Evolutionary conservation across 2,113 vertebrate genomes (phyloP), one percentile per base, ranked within the genome.

Genomic region (Axis porcinus): DNA sequence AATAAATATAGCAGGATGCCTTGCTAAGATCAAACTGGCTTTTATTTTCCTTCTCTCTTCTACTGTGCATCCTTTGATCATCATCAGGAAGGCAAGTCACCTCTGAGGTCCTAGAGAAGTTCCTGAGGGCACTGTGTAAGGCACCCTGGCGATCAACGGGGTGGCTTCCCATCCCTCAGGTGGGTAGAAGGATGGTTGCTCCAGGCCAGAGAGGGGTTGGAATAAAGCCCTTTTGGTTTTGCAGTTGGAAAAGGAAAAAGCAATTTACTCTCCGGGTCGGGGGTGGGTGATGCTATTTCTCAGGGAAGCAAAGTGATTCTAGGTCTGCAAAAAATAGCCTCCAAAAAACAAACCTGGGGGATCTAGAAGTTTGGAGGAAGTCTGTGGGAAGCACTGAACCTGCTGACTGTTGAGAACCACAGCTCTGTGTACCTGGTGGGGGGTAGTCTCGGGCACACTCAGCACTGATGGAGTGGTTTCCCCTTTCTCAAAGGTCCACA

Each of bases 1-100:
- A 96, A 81, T 96, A 91, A 91, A 89, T 96, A 92, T 3, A 90
- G 92, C 67, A 50, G 62, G 89, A 60, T 83, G 96, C 55, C 89
- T 94, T 86, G 57, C 86, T 89, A 76, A 79, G 78, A 60, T 47
- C 58, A 47, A 86, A 76, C 62, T 85, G 82, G 55, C n/a, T 96
- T 95, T 96, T 76, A 67, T 95, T 96, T 86, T 36, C 21, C 19
- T 47, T 52, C 40, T 86, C 70, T 47, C n/a, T 55, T 82, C 12
- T 28, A 47, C 19, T 0, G 17, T 23, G 70, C 91, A n/a, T 88
- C n/a, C 50, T 89, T 45, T 89, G 74, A 52, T 93, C 25, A 67
- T n/a, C 5, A 5, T 27, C n/a, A 58, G 52, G 43, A 94, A 96
- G 74, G 62, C 54, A 76, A 92, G 89, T 43, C 23, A 12, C 78